Evolutionary conservation across 2,113 vertebrate species (phyloP), one percentile per base, ranked within the genome.

Genomic region (Corynorhinus townsendii): DNA sequence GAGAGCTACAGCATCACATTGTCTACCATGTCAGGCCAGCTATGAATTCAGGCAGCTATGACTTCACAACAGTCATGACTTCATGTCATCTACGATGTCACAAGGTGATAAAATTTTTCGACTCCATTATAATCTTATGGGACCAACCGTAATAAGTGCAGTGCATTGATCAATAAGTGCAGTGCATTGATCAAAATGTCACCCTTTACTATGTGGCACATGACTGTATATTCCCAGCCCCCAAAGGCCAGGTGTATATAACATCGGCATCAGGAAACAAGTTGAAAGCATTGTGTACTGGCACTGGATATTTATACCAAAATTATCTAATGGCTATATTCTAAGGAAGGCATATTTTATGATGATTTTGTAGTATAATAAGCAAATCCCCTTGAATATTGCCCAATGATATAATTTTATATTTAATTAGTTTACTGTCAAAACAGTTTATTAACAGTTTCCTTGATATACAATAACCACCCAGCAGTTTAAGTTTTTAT

Each of bases 331-430:
- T 66, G 59, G 16, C n/a, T 81, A 64, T 4, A 43, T 89, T 79
- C 81, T 49, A 71, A 90, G 17, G 5, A 93, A 91, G 4, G 3
- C 52, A 43, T 86, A 93, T 91, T 92, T 96, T 38, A 77, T 54
- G 33, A 49, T 54, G 0, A 77, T 73, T 45, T 89, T 87, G 11
- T 62, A 89, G 82, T 45, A 52, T 94, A 89, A 16, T 81, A 88
- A 77, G 69, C 35, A 95, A 28, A 80, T 86, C n/a, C 16, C 19
- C 80, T 90, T 77, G 28, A 89, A 69, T 64, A 92, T 59, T 77
- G 8, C 20, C 11, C 62, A 86, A 68, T 79, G 3, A 66, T 33
- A 75, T 76, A 30, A 82, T 62, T 94, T 86, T 64, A 80, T 75
- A 84, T 82, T 72, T 38, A 80, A 62, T 95, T 86, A 28, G 6